phyloP scores from a whole-genome alignment of 2,113 vertebrate genomes.

The Panthera leo region DNA sequence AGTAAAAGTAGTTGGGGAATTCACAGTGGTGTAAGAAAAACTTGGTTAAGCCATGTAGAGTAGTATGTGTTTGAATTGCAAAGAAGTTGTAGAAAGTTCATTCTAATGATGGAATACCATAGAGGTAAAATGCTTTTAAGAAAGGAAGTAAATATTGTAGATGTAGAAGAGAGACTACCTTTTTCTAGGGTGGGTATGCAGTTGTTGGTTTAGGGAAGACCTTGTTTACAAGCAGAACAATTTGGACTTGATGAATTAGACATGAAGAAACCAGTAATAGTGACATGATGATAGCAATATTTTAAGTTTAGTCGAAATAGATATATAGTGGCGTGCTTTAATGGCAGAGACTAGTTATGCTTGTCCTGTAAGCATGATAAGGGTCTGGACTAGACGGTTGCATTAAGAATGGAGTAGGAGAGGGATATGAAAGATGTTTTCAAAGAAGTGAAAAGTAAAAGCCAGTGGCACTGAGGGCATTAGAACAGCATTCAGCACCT shows the following conservation, averaged over 20 bases:
- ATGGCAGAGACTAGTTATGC: neutral
- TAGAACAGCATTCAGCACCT: neutral
- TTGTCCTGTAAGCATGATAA: neutral
- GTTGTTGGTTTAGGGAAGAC: neutral
- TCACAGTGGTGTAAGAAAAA: neutral
- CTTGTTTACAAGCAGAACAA: neutral
- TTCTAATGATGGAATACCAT: neutral
- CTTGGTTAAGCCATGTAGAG: neutral
- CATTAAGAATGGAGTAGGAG: neutral
- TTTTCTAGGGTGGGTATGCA: neutral
- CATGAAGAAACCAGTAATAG: neutral
- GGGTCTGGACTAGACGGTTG: neutral
- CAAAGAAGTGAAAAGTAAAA: neutral
- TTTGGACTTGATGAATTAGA: neutral
- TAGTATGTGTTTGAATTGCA: neutral
- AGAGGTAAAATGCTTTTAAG: neutral
- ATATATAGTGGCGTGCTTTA: neutral
- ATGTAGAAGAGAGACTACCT: neutral
- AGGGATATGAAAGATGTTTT: neutral
- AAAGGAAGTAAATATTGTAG: neutral
- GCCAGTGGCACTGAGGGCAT: neutral
- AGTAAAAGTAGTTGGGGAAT: neutral
- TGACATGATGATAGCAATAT: neutral
- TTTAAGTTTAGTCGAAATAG: neutral
- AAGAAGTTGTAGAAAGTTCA: neutral